These are phyloP conservation scores for Acanthisitta chloris DNA, from an alignment of 2,113 vertebrate species.

Conservation along the genomic window DNA sequence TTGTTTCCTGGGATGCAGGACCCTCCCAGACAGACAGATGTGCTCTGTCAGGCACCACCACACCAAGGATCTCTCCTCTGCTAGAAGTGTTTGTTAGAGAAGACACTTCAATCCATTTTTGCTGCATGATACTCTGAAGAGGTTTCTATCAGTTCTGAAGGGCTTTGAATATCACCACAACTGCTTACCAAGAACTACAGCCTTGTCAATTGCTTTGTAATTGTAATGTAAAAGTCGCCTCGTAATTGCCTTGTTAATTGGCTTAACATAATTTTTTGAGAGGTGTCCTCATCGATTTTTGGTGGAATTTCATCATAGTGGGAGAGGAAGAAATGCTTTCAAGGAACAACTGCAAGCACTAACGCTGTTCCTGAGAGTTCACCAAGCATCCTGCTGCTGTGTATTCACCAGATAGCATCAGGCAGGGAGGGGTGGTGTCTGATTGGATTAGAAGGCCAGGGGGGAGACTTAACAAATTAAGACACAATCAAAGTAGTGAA, in stretches of 20 bases:
- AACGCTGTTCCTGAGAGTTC: not conserved
- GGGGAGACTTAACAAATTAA: conserved; percentile 12
- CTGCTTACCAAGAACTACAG: not conserved
- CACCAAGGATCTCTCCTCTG: not conserved
- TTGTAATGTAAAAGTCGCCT: no score
- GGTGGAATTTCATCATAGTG: not conserved
- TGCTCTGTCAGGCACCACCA: not conserved
- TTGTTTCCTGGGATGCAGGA: not conserved
- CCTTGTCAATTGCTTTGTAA: no score
- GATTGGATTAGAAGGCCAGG: not conserved
- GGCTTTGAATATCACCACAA: not conserved
- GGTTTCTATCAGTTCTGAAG: not conserved
- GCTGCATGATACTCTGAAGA: not conserved
- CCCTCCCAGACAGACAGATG: not conserved
- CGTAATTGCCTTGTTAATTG: no score
- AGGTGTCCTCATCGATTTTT: not conserved
- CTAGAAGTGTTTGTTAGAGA: not conserved
- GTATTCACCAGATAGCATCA: not conserved
- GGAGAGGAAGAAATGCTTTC: not conserved
- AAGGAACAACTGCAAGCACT: not conserved
- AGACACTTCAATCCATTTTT: not conserved
- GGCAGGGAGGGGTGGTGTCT: not conserved
- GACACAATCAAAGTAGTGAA: not conserved
- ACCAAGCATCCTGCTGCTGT: not conserved
- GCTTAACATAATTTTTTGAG: not conserved